These are phyloP conservation scores for Drosophila fuyamai DNA, from an alignment of 1,140 invertebrate genomes.

Conservation along the genomic window DNA sequence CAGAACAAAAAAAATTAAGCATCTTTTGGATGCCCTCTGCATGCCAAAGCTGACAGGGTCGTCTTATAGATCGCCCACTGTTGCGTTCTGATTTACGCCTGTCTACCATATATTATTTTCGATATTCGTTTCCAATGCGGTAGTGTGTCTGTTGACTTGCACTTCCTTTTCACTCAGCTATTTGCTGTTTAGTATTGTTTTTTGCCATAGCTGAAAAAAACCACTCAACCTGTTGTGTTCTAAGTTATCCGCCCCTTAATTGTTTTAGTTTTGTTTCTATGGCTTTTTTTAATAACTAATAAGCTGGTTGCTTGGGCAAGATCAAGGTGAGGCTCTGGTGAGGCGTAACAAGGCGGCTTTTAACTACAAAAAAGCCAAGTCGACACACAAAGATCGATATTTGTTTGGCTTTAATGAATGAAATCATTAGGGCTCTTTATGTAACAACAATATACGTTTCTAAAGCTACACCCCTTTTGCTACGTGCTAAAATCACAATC, in stretches of 20 bases:
- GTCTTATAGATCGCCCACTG: slow-evolving; percentile 41
- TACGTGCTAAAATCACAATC: too few relatives aligned
- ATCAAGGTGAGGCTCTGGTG: slow-evolving; percentile 69
- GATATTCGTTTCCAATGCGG: slow-evolving; percentile 32
- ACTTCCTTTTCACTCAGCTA: slow-evolving; percentile 30
- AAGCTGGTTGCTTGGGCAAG: slow-evolving; percentile 44
- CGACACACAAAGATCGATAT: slow-evolving; percentile 17
- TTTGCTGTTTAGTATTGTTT: slow-evolving; percentile 15
- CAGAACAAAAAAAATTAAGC: slow-evolving; percentile 28
- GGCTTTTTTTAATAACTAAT: slow-evolving; percentile 33
- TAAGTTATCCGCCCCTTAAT: slow-evolving; percentile 32
- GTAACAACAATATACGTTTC: background rate
- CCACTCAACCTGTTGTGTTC: slow-evolving; percentile 40
- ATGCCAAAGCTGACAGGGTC: slow-evolving; percentile 45
- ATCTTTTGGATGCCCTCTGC: slow-evolving; percentile 51
- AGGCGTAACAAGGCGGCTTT: slow-evolving; percentile 53
- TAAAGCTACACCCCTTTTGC: background rate
- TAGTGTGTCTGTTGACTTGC: slow-evolving; percentile 36
- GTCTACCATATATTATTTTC: slow-evolving; percentile 1
- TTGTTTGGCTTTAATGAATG: slow-evolving; percentile 42
- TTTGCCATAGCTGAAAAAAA: slow-evolving; percentile 4
- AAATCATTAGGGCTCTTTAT: slow-evolving; percentile 28
- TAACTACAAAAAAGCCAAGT: slow-evolving; percentile 17
- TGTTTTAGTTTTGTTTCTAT: slow-evolving; percentile 39
- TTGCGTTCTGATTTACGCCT: slow-evolving; percentile 26